Conservation (phyloP, 2,888 invertebrate genomes). For the Pseudococcus longispinus region DNA sequence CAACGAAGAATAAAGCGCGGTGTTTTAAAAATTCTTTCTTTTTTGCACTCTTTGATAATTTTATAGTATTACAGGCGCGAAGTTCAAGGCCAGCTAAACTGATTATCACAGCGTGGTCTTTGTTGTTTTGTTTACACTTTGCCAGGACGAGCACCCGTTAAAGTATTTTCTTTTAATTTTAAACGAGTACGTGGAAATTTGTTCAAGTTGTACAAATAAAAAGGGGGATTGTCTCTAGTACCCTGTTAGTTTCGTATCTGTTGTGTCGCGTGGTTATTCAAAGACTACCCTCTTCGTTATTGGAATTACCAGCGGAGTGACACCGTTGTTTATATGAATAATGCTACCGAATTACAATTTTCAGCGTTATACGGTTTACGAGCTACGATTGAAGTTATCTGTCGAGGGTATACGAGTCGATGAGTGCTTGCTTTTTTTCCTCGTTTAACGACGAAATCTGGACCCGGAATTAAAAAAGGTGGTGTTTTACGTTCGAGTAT, state of each 20-base stretch:
- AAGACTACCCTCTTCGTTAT: conserved; percentile 9
- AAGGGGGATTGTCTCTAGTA: background rate
- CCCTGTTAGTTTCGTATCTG: background rate
- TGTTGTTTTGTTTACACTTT: conserved; percentile 4
- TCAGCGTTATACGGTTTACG: conserved; percentile 6
- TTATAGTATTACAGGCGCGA: background rate
- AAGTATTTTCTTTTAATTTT: conserved; percentile 41
- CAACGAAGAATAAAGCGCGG: background rate
- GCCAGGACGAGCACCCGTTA: background rate
- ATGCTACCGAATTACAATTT: conserved; percentile 31
- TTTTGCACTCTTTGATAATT: background rate
- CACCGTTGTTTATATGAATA: conserved; percentile 16
- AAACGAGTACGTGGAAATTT: conserved; percentile 33
- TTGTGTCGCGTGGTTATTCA: background rate
- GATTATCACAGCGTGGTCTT: background rate
- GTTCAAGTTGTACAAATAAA: conserved; percentile 31
- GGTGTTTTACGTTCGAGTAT: conserved; percentile 23
- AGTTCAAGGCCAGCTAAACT: conserved; percentile 22
- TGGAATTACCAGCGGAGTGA: background rate
- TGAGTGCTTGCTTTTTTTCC: background rate
- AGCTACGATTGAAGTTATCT: conserved; percentile 6
- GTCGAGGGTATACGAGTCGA: background rate
- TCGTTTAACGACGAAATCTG: conserved; percentile 14
- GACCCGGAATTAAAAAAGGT: background rate
- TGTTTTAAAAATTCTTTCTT: background rate